phyloP scores from a whole-genome alignment of 2,797 vertebrate genomes.

The Spheniscus humboldti region DNA sequence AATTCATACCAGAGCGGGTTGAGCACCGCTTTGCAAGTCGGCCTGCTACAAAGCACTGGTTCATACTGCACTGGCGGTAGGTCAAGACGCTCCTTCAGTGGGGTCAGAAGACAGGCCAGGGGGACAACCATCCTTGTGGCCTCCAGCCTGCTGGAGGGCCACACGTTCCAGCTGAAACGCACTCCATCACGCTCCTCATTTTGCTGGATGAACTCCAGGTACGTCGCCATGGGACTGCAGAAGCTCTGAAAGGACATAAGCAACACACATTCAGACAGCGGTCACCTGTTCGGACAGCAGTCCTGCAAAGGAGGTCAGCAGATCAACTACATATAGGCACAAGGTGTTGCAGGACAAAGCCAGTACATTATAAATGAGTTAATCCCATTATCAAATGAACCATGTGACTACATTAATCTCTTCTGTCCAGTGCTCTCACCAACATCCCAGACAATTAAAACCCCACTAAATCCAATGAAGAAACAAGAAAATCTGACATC shows the following conservation, averaged over 20 bases:
- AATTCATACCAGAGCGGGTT: conserved; percentile 92
- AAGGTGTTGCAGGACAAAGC: neutral
- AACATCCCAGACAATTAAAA: neutral
- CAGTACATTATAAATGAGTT: neutral
- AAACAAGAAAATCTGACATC: neutral
- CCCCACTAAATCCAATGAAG: neutral
- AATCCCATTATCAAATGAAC: neutral
- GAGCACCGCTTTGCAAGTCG: conserved; percentile 93
- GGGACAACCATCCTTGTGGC: conserved; percentile 94
- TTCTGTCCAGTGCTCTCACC: neutral
- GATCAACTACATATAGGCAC: neutral
- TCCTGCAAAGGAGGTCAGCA: neutral
- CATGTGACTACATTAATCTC: neutral
- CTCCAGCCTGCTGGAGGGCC: conserved; percentile 95
- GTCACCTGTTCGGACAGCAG: neutral
- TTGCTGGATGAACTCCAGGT: conserved; percentile 97
- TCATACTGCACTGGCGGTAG: conserved; percentile 95
- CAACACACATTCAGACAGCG: neutral
- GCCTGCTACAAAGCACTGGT: conserved; percentile 91
- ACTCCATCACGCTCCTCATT: conserved; percentile 96
- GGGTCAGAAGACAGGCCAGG: conserved; percentile 93
- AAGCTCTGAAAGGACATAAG: conserved; percentile 10
- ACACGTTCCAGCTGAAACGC: conserved; percentile 98
- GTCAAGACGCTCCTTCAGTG: conserved; percentile 89
- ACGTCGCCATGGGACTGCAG: conserved; percentile 83